phyloP scores from a whole-genome alignment of 2,797 vertebrate genomes.

The Naso thynnoides region DNA sequence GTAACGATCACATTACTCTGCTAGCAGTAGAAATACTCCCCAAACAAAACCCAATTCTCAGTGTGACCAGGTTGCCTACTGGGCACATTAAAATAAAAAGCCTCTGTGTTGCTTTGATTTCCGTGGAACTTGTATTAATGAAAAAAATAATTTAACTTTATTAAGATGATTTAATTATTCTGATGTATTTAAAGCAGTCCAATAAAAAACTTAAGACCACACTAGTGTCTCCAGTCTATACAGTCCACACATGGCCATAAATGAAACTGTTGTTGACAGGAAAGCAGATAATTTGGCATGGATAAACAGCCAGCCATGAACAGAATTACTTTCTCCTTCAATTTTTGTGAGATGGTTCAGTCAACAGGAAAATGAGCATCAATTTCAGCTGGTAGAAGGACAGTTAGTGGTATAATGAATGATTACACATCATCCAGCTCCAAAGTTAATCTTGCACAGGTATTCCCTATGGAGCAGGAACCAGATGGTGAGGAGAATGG shows the following conservation, averaged over 20 bases:
- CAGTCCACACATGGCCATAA: conserved; percentile 8
- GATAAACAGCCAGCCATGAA: conserved; percentile 49
- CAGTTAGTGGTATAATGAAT: conserved; percentile 85
- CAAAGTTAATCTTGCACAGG: conserved; percentile 81
- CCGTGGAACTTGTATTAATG: neutral
- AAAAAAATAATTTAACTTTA: neutral
- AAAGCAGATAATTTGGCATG: conserved; percentile 58
- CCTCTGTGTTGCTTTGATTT: neutral
- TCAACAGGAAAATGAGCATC: conserved; percentile 87
- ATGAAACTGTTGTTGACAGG: conserved; percentile 47
- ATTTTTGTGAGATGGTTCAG: conserved; percentile 77
- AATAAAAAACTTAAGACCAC: neutral
- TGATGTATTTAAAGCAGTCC: conserved; percentile 13
- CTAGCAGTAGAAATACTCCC: neutral
- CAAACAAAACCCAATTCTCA: conserved; percentile 2
- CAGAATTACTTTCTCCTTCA: conserved; percentile 58
- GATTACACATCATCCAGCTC: conserved; percentile 81
- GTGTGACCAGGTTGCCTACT: conserved; percentile 2
- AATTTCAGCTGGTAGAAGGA: conserved; percentile 80
- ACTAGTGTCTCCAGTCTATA: neutral
- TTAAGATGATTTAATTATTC: conserved; percentile 13
- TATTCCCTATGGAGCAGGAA: conserved; percentile 80
- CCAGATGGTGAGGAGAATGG: conserved; percentile 80
- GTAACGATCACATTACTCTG: conserved; percentile 20
- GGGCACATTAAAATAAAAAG: conserved; percentile 16